Base-by-base conservation (phyloP, 1,140 invertebrate species). In the Cydia amplana region DNA sequence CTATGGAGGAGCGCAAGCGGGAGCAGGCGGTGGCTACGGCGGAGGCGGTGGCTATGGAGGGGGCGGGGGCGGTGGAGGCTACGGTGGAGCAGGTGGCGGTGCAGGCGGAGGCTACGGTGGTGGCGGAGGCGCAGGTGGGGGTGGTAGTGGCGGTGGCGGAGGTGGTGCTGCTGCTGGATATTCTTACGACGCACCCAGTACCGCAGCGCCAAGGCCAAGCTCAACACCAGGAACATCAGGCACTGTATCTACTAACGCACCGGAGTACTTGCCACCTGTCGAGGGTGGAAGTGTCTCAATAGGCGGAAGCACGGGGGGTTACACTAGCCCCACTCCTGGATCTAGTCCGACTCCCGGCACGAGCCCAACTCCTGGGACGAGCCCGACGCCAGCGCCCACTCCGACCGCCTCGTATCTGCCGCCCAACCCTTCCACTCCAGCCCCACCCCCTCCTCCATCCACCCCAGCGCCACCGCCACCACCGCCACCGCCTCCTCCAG, bases 171-270 rank as follows among this genome's bases (percentile, higher is more conserved):
- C 18, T 75, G 63, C 49, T 10, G 55, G 51, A 10, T 63, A 55
- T 67, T 25, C 25, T 51, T 64, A 65, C 55, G 43, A 60, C 73
- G 51, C 23, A 70, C 72, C 75, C 67, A 79, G 72, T 1, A 65
- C 75, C 25, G 55, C 65, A 14, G 51, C 72, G 23, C 72, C 77
- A 63, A 25, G 55, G 46, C 73, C 80, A 2, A 77, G 18, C 14
- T n/a, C 63, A 32, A 32, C 40, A 12, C 73, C 72, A 23, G 40
- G 28, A 23, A 23, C 49, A 40, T 73, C 76, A 40, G 51, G 60
- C 46, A 67, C 76, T 9, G 78, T 82, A 1, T 87, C 85, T 18
- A 89, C 87, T 14, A 86, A 82, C 63, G 84, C 86, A 18, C 85
- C 86, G 20, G 78, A 84, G 73, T 79, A 78, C 77, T 75, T 79